A percentile compares a stretch with the other conserved stretches of the same genome.
Evolutionary conservation across 2,888 invertebrate species (phyloP).

Genomic region (Epirrhoe alternata): DNA sequence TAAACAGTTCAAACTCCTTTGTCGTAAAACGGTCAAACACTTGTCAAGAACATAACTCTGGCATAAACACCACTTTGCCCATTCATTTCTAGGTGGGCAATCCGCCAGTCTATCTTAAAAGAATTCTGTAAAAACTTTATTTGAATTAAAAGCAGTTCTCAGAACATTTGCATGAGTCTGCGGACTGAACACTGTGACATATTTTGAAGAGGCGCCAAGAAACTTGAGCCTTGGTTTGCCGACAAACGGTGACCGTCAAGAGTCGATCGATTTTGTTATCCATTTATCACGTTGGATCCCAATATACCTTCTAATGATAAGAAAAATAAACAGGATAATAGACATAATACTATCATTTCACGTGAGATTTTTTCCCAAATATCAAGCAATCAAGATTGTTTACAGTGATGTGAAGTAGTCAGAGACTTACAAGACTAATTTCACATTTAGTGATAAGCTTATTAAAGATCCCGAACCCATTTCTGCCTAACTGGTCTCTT

Average conservation of each 20-base stretch:
- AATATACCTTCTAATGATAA: no score
- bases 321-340: no score
- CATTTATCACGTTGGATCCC: no score
- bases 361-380: no score
- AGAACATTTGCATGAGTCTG: conserved; percentile 50
- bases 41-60: conserved; percentile 20
- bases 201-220: conserved; percentile 56
- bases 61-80: conserved; percentile 31
- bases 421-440: no score
- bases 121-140: conserved; percentile 47
- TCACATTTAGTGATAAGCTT: no score
- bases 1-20: conserved; percentile 15
- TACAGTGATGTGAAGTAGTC: no score
- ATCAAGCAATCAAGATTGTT: no score
- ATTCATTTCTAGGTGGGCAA: conserved; percentile 35
- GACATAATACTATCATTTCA: no score
- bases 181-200: conserved; percentile 46
- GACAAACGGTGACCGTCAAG: neutral
- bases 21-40: conserved; percentile 12
- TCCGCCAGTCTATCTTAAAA: conserved; percentile 37
- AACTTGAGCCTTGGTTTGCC: conserved; percentile 41
- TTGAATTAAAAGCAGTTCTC: conserved; percentile 54
- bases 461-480: no score
- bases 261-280: neutral
- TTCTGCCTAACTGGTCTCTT: no score